Base-by-base conservation (phyloP, 2,888 invertebrate species). In the Notocelia uddmanniana region DNA sequence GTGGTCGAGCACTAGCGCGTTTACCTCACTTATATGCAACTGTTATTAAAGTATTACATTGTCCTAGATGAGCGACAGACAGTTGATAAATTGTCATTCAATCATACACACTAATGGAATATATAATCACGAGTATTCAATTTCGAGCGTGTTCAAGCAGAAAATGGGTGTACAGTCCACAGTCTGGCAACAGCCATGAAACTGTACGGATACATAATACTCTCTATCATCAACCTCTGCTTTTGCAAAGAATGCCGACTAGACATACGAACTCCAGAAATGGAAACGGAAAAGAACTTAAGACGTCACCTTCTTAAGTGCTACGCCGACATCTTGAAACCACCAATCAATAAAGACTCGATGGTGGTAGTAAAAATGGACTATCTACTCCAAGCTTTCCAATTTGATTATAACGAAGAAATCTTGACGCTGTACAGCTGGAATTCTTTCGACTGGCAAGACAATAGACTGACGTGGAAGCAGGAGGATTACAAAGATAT, bases 391-490 rank as follows among this genome's bases (percentile, higher is more conserved):
- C 57, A 50, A 15, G 57, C 57, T 15, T 69, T 63, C 57, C 21
- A 45, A 13, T 63, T 69, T 19, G 69, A 69, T 9, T 23, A 13
- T 13, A 9, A 37, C n/a, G 69, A 69, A 34, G 69, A 69, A 19
- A 63, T 48, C 13, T 34, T 70, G 2, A 70, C 58, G 3, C 6
- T 67, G n/a, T 50, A 57, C 26, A 70, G 57, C 50, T 64, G 57
- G 50, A 70, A 70, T 37, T 55, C 66, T 1, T 10, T 83, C 0
- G 5, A 26, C 0, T 87, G 85, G 84, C 68, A 18, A 0, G 84
- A 87, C 18, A 64, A 77, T 0, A 77, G 84, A 13, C 73, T 85
- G 0, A 74, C 73, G 60, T 87, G 87, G 87, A 76, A 85, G n/a
- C 81, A 81, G 0, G 74, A 68, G 1, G 78, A 82, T 26, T 85